Conservation (phyloP, 2,888 invertebrate species). For the Agrochola litura region DNA sequence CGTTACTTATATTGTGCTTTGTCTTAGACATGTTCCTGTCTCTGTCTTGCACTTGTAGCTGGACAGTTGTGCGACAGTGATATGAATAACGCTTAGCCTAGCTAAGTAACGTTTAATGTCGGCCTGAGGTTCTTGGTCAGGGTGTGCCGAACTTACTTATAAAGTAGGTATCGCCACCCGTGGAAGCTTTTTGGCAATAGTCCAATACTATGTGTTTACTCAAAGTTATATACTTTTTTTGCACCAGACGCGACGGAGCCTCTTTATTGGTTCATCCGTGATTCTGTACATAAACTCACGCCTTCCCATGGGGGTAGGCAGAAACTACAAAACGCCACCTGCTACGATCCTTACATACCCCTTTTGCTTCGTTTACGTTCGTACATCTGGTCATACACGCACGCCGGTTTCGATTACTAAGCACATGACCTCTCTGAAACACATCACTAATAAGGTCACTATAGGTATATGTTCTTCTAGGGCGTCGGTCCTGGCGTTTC, state of each 20-base stretch:
- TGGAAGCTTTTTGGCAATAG: conserved; percentile 15
- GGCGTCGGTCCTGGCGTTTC: too few species aligned
- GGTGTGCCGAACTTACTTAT: not conserved
- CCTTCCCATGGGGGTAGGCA: too few species aligned
- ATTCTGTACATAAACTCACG: not conserved
- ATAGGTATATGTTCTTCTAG: too few species aligned
- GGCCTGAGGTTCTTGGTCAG: not conserved
- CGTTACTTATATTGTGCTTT: not conserved
- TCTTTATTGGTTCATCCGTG: conserved; percentile 1
- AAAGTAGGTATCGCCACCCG: not conserved
- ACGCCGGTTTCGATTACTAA: too few species aligned
- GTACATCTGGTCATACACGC: too few species aligned
- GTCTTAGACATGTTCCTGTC: too few species aligned
- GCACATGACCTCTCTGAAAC: too few species aligned
- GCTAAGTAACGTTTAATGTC: not conserved
- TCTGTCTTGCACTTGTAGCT: not conserved
- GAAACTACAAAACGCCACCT: too few species aligned
- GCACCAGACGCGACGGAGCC: conserved; percentile 7
- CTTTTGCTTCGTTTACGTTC: too few species aligned
- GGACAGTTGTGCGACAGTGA: too few species aligned
- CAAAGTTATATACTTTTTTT: not conserved
- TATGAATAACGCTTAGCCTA: not conserved
- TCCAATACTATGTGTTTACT: not conserved
- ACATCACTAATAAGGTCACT: too few species aligned
- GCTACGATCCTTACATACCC: too few species aligned